Base-by-base conservation (phyloP, 1,140 invertebrate genomes). In the Argopecten irradians region DNA sequence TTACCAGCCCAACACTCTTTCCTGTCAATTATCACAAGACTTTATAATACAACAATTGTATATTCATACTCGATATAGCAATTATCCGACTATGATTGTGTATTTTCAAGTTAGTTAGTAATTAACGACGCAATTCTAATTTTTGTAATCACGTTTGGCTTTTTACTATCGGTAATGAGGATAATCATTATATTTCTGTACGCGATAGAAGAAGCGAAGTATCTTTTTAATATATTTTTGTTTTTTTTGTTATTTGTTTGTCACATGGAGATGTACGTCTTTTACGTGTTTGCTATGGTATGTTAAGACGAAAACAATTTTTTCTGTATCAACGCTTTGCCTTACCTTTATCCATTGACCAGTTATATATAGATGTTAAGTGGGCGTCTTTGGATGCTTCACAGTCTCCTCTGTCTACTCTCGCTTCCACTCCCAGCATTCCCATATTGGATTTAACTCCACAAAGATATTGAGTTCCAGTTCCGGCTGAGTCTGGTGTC, bases 401-500 rank as follows among this genome's bases (percentile, higher is more conserved):
- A 87, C 94, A 95, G 83, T 93, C 85, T 95, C 95, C 5, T 96
- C 93, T 35, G 94, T 90, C 88, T 0, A 98, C 97, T 1, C 96
- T 96, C 0, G 96, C 89, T 28, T 91, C 90, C 0, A 91, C 84
- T 19, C 98, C 98, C 0, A 97, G 95, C 0, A 97, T 97, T 33
- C 97, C 96, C 91, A 97, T 97, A 94, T 98, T 98, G 0, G 96
- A 96, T 94, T 99, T 99, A 0, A 98, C 96, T 0, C 98, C 98
- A 36, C 96, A 96, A 88, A 98, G 97, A 34, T 98, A 95, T 0
- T 98, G 98, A 0, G 98, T 98, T 0, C 97, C 98, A 0, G 98
- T 97, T 41, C 97, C 97, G 0, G 98, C 97, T 0, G 98, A 98
- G 94, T 99, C 98, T 0, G 98, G 97, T 0, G 98, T 98, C 96